phyloP scores from a whole-genome alignment of 2,797 vertebrate genomes.

The Morelia viridis region DNA sequence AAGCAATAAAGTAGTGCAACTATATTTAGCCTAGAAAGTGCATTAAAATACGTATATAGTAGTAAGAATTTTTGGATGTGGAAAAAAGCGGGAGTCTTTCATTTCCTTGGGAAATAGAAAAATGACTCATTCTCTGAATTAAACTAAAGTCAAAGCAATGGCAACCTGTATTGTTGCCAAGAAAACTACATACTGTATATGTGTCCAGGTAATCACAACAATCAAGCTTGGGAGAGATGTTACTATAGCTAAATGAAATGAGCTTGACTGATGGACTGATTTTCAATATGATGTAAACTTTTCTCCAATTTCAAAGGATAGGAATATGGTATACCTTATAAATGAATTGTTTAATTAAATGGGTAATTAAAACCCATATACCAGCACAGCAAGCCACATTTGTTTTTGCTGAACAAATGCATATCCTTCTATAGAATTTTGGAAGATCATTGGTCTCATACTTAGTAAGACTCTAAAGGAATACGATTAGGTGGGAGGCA shows the following conservation, averaged over 20 bases:
- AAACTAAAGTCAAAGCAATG: not conserved
- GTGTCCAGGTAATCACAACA: not conserved
- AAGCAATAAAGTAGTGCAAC: no score
- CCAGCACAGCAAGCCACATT: not conserved
- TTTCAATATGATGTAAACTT: not conserved
- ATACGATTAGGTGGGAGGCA: not conserved
- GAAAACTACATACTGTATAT: not conserved
- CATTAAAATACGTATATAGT: no score
- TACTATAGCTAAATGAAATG: not conserved
- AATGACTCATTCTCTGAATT: not conserved
- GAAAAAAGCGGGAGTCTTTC: not conserved
- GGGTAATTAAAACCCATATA: not conserved
- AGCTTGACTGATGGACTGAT: not conserved
- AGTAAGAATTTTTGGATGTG: no score
- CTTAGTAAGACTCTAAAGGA: not conserved
- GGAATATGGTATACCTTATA: not conserved
- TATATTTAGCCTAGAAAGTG: no score
- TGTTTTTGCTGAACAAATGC: not conserved
- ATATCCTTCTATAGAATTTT: not conserved
- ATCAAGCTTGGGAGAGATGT: not conserved
- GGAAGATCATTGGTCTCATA: not conserved
- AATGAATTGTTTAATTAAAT: not conserved
- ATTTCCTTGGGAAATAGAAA: not conserved
- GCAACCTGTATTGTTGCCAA: not conserved
- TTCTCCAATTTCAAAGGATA: not conserved